Evolutionary conservation across 2,797 vertebrate species (phyloP), one percentile per base, ranked within the genome.

Genomic region (Cephalopachus bancanus): DNA sequence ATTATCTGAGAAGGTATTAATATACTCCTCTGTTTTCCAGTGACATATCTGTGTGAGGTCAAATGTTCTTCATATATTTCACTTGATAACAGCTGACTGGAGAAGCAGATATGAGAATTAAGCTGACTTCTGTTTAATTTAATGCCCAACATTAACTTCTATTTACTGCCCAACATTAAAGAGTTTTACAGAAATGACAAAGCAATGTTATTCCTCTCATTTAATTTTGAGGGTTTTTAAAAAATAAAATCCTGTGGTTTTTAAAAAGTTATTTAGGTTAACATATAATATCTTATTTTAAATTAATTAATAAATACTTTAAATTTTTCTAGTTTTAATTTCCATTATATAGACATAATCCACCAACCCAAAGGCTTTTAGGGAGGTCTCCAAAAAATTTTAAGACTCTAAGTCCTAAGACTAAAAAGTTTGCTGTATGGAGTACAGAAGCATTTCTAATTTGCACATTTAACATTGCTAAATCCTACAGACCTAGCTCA

Each of bases 301-400:
- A 79, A 80, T 44, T 87, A 62, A 53, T 74, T 37, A 91, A 93
- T 44, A 79, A 89, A 71, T 79, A 72, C 6, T 84, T 83, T 59
- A 19, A 65, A 62, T 76, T 83, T 89, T 95, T 79, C 28, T 59
- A 64, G 22, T 59, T 90, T 97, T 76, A 87, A 72, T 93, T 90
- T 96, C 51, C 93, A 84, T 30, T 91, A 83, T 62, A 94, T 12
- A 83, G 57, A 78, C 28, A 92, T n/a, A 96, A 75, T 20, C 60
- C 19, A 80, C 20, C 55, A 84, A 88, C 60, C 79, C 79, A 64
- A 91, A 95, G 80, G 28, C 7, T 76, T 24, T 81, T 78, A 76
- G 26, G 57, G 8, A 26, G 2, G 20, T 74, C 65, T 89, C 81
- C 60, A 90, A 71, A 55, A 90, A 90, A 83, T 92, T 89, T 93